Base-by-base conservation (phyloP, 2,888 invertebrate genomes). In the Xestia sexstrigata region DNA sequence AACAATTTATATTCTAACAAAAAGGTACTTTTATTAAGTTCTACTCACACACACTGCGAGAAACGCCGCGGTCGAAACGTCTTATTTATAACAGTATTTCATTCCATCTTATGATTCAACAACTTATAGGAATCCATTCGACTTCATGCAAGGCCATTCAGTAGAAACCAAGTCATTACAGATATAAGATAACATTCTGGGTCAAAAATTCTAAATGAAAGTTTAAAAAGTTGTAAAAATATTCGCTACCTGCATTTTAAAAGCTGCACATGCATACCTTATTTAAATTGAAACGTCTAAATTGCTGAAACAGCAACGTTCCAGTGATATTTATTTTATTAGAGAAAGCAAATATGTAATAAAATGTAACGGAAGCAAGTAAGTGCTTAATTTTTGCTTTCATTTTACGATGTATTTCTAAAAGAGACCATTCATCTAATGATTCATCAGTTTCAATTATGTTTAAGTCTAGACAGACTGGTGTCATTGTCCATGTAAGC, bases 11-110 rank as follows among this genome's bases (percentile, higher is more conserved):
- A 90, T 89, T 88, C 88, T 93, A 94, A 93, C 89, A 90, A 95
- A 96, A 96, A 96, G 96, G 96, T 96, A 96, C 96, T 93, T 96
- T 91, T 94, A 93, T 94, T 93, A 93, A 93, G 92, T 93, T 94
- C 92, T 93, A 93, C 90, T 88, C 88, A 92, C 92, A 93, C 93
- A 83, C 82, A 85, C 75, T 87, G 93, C 91, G 91, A 89, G 91
- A 94, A 93, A 95, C 94, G 95, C 93, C 84, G 93, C 93, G 93
- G 87, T 92, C 88, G 93, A 95, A 95, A 95, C 95, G 92, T 39
- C 26, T 79, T 47, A 30, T 63, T 9, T 20, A 8, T 20, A 15
- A 35, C 42, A 23, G 23, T 6, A 23, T 47, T 63, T 58, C 5
- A 70, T 79, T 45, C 45, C 9, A 67, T 49, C 17, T 45, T 30